Conservation (phyloP, 1,140 invertebrate genomes). For the Contarinia nasturtii region DNA sequence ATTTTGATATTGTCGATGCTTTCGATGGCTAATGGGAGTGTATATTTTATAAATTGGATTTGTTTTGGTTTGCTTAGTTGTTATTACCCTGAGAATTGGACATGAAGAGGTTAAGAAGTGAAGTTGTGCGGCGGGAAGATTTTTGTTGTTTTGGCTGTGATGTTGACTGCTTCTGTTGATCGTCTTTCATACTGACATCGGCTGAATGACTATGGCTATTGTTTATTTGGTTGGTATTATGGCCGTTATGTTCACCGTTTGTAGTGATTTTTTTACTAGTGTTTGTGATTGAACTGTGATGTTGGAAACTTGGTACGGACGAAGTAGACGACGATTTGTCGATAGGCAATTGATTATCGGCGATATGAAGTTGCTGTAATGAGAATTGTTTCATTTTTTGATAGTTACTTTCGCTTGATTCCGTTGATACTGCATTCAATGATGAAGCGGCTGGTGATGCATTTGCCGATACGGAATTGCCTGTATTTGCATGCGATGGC, state of each 20-base stretch:
- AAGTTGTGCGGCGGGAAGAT: conserved; percentile 74
- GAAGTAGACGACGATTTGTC: too few relatives aligned
- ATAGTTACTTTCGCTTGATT: conserved; percentile 3
- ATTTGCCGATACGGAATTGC: not conserved
- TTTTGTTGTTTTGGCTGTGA: conserved; percentile 34
- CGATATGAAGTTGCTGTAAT: not conserved
- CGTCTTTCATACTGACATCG: too few relatives aligned
- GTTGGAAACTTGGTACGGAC: too few relatives aligned
- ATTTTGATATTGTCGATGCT: too few relatives aligned
- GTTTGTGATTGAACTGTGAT: not conserved
- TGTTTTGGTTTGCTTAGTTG: too few relatives aligned
- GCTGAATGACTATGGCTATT: too few relatives aligned
- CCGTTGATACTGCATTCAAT: not conserved
- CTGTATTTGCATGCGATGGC: not conserved
- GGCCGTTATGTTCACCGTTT: conserved; percentile 10
- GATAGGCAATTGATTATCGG: too few relatives aligned
- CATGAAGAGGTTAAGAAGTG: conserved; percentile 84
- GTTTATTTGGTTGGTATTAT: conserved; percentile 14
- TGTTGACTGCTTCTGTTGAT: conserved; percentile 7
- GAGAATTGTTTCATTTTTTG: conserved; percentile 3
- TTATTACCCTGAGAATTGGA: conserved; percentile 73
- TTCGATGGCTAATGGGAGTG: too few relatives aligned
- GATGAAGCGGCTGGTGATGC: not conserved
- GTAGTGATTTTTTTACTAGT: conserved; percentile 1
- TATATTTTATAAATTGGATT: too few relatives aligned